Conservation (phyloP, 2,888 invertebrate species). For the Drosophila basisetae region DNA sequence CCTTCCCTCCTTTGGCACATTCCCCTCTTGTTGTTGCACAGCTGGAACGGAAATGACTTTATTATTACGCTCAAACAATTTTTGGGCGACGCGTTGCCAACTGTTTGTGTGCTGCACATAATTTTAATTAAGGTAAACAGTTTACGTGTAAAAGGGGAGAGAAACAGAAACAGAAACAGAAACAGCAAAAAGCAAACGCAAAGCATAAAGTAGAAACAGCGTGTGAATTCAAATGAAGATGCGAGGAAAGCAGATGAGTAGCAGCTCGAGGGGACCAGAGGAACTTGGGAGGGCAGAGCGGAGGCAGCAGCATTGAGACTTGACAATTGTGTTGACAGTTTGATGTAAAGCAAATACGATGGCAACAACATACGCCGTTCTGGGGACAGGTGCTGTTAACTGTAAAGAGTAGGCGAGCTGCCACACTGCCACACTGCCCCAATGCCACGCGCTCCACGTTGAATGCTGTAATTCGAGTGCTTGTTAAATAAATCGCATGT, state of each 20-base stretch:
- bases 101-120: constrained; percentile 60
- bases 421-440: constrained; percentile 5
- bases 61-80: constrained; percentile 69
- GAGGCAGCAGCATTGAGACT: constrained; percentile 50
- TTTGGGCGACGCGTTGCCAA: constrained; percentile 54
- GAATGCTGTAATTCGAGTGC: constrained; percentile 56
- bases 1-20: not conserved
- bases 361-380: not conserved
- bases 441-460: constrained; percentile 15
- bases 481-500: constrained; percentile 61
- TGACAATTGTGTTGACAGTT: constrained; percentile 62
- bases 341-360: constrained; percentile 39
- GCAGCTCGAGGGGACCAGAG: not conserved
- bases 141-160: constrained; percentile 49
- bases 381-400: constrained; percentile 1
- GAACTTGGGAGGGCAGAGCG: not conserved
- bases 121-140: constrained; percentile 79
- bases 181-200: constrained; percentile 7
- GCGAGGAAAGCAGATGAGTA: constrained; percentile 19
- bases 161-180: constrained; percentile 21
- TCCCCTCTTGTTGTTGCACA: constrained; percentile 10
- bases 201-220: constrained; percentile 30
- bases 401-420: constrained; percentile 12
- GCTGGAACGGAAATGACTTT: constrained; percentile 70
- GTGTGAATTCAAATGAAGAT: constrained; percentile 58